phyloP scores from a whole-genome alignment of 2,888 invertebrate genomes.

The Cosmia pyralina region DNA sequence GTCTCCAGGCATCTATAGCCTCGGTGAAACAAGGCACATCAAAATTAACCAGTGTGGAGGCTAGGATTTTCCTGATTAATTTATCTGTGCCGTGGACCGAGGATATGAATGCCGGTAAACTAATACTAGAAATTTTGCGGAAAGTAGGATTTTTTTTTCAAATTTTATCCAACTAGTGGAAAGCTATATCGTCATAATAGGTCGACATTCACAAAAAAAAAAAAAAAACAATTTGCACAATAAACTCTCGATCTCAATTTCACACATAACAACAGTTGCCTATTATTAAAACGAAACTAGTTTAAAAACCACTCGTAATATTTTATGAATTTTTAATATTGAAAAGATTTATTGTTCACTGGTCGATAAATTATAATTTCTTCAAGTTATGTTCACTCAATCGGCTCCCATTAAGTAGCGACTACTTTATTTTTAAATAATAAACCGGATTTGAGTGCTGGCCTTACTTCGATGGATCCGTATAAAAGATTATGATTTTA shows the following conservation, averaged over 20 bases:
- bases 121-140: too few relatives aligned
- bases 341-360: constrained; percentile 62
- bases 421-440: constrained; percentile 61
- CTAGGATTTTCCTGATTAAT: too few relatives aligned
- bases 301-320: constrained; percentile 49
- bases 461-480: constrained; percentile 59
- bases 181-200: too few relatives aligned
- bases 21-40: too few relatives aligned
- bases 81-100: too few relatives aligned
- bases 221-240: constrained; percentile 39
- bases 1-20: too few relatives aligned
- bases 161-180: too few relatives aligned
- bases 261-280: constrained; percentile 22
- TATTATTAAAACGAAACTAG: constrained; percentile 57
- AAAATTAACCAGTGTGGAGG: too few relatives aligned
- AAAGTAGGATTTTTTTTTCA: too few relatives aligned
- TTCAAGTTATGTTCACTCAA: constrained; percentile 65
- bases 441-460: constrained; percentile 59
- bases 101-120: too few relatives aligned
- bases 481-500: constrained; percentile 47
- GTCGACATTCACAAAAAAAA: not conserved
- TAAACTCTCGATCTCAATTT: constrained; percentile 44
- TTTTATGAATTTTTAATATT: constrained; percentile 63
- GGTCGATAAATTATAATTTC: constrained; percentile 67
- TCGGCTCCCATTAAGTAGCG: constrained; percentile 66